These are phyloP conservation scores for Cygnus olor DNA, from an alignment of 2,797 vertebrate genomes.

Conservation along the genomic window DNA sequence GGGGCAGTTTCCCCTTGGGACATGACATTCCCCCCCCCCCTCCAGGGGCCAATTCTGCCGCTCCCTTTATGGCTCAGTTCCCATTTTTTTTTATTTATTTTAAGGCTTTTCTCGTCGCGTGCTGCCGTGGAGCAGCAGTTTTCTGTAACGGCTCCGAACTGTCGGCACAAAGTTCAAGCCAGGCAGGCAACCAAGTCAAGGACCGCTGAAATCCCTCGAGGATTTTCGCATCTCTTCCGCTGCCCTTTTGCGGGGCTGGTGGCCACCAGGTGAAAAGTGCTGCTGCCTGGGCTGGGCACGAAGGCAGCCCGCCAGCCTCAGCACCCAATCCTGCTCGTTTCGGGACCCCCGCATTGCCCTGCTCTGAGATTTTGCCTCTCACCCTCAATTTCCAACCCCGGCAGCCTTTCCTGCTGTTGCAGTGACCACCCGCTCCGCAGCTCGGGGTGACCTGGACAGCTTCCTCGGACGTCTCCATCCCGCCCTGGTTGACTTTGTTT, in stretches of 20 bases:
- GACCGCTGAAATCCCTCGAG: neutral
- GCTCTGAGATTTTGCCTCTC: accelerated
- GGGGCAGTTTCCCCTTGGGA: conserved; percentile 53
- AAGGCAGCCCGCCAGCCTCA: neutral
- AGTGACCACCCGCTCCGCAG: neutral
- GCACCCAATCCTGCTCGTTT: accelerated
- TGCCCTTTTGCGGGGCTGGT: neutral
- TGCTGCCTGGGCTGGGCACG: neutral
- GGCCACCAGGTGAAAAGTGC: accelerated
- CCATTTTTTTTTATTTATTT: neutral
- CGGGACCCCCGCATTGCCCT: neutral
- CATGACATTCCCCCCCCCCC: neutral
- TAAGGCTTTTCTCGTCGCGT: neutral
- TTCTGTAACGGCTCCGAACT: conserved; percentile 36
- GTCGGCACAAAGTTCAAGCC: neutral
- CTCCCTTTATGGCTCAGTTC: neutral
- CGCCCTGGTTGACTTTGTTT: neutral
- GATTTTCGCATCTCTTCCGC: neutral
- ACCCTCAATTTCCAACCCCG: accelerated
- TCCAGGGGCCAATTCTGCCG: neutral
- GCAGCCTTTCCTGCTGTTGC: neutral
- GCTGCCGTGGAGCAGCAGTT: conserved; percentile 8
- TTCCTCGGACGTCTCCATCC: neutral
- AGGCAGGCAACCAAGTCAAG: neutral
- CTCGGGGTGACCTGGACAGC: neutral